Evolutionary conservation across 2,797 vertebrate genomes (phyloP), one percentile per base, ranked within the genome.

Genomic region (Neopelma chrysocephalum): DNA sequence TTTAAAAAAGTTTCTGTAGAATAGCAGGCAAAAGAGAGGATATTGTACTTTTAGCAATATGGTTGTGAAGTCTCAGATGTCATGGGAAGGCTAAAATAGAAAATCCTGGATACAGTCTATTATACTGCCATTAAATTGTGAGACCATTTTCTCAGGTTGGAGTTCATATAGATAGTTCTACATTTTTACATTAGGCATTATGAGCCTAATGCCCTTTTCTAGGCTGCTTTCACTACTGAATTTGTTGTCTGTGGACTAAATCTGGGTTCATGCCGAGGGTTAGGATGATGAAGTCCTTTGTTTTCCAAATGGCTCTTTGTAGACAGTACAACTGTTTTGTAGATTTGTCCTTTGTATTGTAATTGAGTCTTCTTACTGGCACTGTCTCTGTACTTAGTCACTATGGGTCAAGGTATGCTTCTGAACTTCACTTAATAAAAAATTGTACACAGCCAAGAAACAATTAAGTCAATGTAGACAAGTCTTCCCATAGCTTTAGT

Each of bases 291-390:
- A 91, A 90, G 42, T 36, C 21, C 64, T 91, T 82, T 80, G 66
- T 90, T 94, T 96, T 94, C 71, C 64, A 68, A 64, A 82, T 57
- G 57, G 22, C 21, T 85, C 15, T 90, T 69, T 87, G 76, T 87
- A 79, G 45, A 26, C 10, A 26, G 38, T 38, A 70, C n/a, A 87
- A 60, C 20, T 56, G 20, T 72, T 91, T 61, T 72, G 69, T 61
- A 78, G 20, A 75, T 77, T 85, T 95, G 22, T 26, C 53, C 23
- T 82, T 80, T 73, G 42, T n/a, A 27, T 53, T 69, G 34, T 80
- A 47, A 57, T 31, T 47, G n/a, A 80, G 25, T 43, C 31, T 77
- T 84, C 36, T 31, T 71, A 26, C 34, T 60, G 61, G 26, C 22
- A 17, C 64, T 69, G 29, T 61, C 38, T 81, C 68, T 34, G 2